These are phyloP conservation scores for Meganola albula DNA, from an alignment of 2,888 invertebrate genomes.

Conservation along the genomic window DNA sequence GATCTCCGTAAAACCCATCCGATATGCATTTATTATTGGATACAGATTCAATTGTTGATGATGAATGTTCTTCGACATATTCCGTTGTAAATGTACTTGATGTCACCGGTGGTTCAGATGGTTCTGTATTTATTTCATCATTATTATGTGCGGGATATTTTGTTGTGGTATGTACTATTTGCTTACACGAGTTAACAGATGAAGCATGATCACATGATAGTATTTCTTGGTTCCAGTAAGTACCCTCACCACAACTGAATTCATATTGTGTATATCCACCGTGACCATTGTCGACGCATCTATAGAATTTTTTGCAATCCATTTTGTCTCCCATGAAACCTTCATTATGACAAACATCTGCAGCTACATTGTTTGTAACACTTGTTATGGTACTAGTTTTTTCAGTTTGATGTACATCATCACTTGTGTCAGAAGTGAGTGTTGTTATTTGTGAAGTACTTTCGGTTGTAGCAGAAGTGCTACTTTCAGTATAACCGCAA, in stretches of 20 bases:
- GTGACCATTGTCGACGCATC: slow-evolving; percentile 82
- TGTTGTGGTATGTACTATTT: slow-evolving; percentile 19
- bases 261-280: slow-evolving; percentile 81
- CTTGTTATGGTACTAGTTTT: slow-evolving; percentile 9
- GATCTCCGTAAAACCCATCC: slow-evolving; percentile 83
- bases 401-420: slow-evolving; percentile 16
- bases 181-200: slow-evolving; percentile 16
- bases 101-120: slow-evolving; percentile 21
- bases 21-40: slow-evolving; percentile 57
- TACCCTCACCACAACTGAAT: slow-evolving; percentile 85
- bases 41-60: too few species aligned
- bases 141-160: slow-evolving; percentile 18
- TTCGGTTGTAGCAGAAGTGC: slow-evolving; percentile 17
- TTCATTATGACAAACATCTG: slow-evolving; percentile 14
- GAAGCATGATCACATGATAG: slow-evolving; percentile 82
- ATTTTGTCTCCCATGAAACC: slow-evolving; percentile 80
- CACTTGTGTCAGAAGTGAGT: slow-evolving; percentile 19
- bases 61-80: slow-evolving; percentile 14
- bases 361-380: slow-evolving; percentile 5
- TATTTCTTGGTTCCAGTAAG: slow-evolving; percentile 84
- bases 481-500: slow-evolving; percentile 27
- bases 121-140: slow-evolving; percentile 22
- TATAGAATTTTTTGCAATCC: slow-evolving; percentile 86
- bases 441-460: slow-evolving; percentile 19
- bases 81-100: slow-evolving; percentile 16